Evolutionary conservation across 2,888 invertebrate genomes (phyloP), one percentile per base, ranked within the genome.

Genomic region (Hymenopus coronatus): DNA sequence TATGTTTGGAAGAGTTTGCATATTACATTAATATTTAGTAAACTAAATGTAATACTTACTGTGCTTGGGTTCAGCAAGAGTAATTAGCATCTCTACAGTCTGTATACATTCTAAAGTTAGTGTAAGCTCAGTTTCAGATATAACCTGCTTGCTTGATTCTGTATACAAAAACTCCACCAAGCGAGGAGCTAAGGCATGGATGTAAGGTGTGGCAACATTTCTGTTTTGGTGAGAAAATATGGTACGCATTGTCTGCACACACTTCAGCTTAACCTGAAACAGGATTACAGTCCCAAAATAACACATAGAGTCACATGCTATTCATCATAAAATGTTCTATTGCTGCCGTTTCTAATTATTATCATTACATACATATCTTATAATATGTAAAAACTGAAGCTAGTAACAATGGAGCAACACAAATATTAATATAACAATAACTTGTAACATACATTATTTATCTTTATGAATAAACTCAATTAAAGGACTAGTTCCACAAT

Each of bases 101-200:
- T 95, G 94, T 89, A 97, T 95, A 90, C 96, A 96, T 93, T 97
- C 97, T 85, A 96, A 93, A 25, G 96, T 95, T 86, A 97, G 95
- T 54, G 95, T 94, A 85, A 97, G 93, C 92, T 97, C 96, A n/a
- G 94, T 93, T 90, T 97, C 97, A 20, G 94, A 95, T 89, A 94
- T 93, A 15, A 96, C 94, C 91, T 94, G 94, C 90, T 95, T 95
- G 84, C 95, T 94, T 87, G 94, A 93, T 88, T 96, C 96, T 14
- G 95, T 94, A 92, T 96, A 96, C 85, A 97, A 94, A 92, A 95
- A 96, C 92, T 97, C 96, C 81, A 98, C 95, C 88, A 98, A 94
- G 91, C 96, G 94, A 6, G 97, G 97, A 12, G 97, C 97, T 90
- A 98, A 93, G 0, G 96, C 96, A 91, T 97, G 97, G 91, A 98